Conservation (phyloP, 35 echinoderm and acorn worm species). For the Anneissia japonica region DNA sequence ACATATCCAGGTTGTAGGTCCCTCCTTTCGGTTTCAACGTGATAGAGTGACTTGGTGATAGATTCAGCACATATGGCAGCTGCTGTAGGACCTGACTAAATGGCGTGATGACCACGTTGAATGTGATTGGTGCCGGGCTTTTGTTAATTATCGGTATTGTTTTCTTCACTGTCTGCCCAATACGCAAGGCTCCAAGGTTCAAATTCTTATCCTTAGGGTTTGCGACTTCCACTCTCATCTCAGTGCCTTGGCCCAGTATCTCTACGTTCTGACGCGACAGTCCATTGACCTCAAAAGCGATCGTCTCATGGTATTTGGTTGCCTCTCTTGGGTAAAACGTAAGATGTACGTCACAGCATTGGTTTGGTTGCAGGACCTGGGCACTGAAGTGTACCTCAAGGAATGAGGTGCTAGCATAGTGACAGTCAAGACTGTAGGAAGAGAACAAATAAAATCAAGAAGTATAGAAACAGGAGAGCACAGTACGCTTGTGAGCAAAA, state of each 20-base stretch:
- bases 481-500: too few relatives aligned
- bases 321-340: slow-evolving; percentile 90
- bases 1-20: slow-evolving; percentile 55
- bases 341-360: slow-evolving; percentile 64
- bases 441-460: not conserved
- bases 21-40: slow-evolving; percentile 77
- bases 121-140: slow-evolving; percentile 76
- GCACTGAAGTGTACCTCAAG: slow-evolving; percentile 77
- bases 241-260: slow-evolving; percentile 69
- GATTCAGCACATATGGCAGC: slow-evolving; percentile 63
- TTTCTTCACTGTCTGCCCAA: slow-evolving; percentile 67
- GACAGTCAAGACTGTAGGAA: slow-evolving; percentile 67
- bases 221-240: slow-evolving; percentile 88
- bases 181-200: slow-evolving; percentile 81
- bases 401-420: slow-evolving; percentile 76
- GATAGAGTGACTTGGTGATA: slow-evolving; percentile 66
- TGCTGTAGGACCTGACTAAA: slow-evolving; percentile 72
- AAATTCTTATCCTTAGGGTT: slow-evolving; percentile 79
- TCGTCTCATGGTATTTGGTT: slow-evolving; percentile 55
- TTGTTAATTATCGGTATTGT: slow-evolving; percentile 81
- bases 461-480: not conserved
- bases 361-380: slow-evolving; percentile 59
- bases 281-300: slow-evolving; percentile 91
- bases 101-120: slow-evolving; percentile 89
- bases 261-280: slow-evolving; percentile 44